Evolutionary conservation across 2,797 vertebrate species (phyloP), one percentile per base, ranked within the genome.

Genomic region (Takifugu ocellatus): DNA sequence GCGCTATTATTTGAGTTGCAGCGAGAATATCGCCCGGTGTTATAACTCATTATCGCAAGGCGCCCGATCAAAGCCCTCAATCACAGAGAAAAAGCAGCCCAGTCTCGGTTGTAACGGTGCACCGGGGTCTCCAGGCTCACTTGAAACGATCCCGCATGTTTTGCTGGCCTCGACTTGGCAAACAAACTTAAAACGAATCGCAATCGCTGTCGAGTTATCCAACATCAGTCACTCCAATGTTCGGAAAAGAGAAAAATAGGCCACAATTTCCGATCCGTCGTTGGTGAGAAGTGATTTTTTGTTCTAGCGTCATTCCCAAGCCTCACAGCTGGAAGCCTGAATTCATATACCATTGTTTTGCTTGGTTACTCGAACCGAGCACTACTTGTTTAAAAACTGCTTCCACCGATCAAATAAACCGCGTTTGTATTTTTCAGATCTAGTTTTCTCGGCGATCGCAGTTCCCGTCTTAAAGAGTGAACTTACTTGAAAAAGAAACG

Each of bases 401-500:
- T 70, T 80, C 68, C 63, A 31, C 74, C 66, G 64, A 59, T 21
- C 58, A 67, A 36, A 54, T 59, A 61, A 17, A n/a, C 26, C 2
- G 17, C 36, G 48, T 21, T 33, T 29, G 5, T 14, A 16, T 17
- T 16, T 45, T 51, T 33, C 51, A 17, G 9, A 25, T 2, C 44
- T 62, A 47, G 67, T 57, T 75, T 53, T 25, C 21, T 27, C 17
- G 61, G 53, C 45, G 47, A 69, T 29, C 49, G 25, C 42, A 25
- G 56, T 69, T 74, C 44, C 59, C 65, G 60, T 54, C 68, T 46
- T 1, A 43, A 63, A 59, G 43, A 76, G 70, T 57, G 46, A 84
- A 89, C 91, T 91, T 89, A 92, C 92, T 90, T 92, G 91, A 79
- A 92, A 92, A 80, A 93, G 88, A 87, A 91, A 92, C 74, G 90